These are phyloP conservation scores for Arenaria interpres DNA, from an alignment of 2,113 vertebrate species.

Conservation along the genomic window DNA sequence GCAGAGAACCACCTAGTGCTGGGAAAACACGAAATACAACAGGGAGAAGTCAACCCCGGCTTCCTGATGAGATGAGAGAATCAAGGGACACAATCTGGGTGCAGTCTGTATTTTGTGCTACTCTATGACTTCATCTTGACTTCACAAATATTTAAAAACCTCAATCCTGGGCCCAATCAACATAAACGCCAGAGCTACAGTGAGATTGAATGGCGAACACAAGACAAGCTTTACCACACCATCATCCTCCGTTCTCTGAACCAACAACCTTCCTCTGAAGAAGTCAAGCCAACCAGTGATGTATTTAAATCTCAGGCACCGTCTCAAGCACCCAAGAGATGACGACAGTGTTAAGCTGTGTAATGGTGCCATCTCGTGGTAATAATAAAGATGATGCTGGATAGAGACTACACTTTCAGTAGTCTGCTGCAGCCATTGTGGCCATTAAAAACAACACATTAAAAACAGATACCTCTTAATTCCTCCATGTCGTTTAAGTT, in stretches of 20 bases:
- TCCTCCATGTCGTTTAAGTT: not conserved
- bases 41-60: not conserved
- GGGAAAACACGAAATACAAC: not conserved
- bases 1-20: not conserved
- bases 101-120: not conserved
- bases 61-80: not conserved
- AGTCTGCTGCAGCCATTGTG: fast-evolving
- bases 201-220: not conserved
- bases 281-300: not conserved
- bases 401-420: not conserved
- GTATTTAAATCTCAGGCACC: not conserved
- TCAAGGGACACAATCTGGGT: not conserved
- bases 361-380: constrained; percentile 75
- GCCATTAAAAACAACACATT: not conserved
- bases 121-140: not conserved
- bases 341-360: not conserved
- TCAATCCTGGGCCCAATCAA: not conserved
- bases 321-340: not conserved
- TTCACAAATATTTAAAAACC: not conserved
- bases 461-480: not conserved
- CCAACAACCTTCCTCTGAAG: not conserved
- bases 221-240: not conserved
- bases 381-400: not conserved
- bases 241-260: not conserved
- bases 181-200: not conserved